These are phyloP conservation scores for Neocrepidodera transversa DNA, from an alignment of 2,888 invertebrate genomes.

Conservation along the genomic window DNA sequence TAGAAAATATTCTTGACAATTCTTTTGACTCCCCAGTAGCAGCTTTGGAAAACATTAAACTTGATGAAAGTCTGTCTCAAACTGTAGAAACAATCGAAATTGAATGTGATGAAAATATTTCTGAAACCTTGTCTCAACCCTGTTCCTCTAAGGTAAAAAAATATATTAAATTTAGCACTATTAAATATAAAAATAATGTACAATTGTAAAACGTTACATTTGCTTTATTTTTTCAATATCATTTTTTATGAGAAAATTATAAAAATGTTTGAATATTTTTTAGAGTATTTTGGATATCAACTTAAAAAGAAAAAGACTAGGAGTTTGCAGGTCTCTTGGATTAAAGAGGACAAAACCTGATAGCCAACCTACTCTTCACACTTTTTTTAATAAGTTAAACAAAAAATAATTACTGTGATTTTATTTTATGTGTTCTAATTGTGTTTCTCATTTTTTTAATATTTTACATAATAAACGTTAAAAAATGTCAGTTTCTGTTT, in stretches of 20 bases:
- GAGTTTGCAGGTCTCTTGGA: slow-evolving; percentile 38
- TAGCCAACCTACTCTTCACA: slow-evolving; percentile 41
- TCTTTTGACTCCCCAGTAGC: slow-evolving; percentile 7
- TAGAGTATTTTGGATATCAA: slow-evolving; percentile 14
- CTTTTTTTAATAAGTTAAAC: slow-evolving; percentile 37
- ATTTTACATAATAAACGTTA: no score
- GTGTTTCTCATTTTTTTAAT: no score
- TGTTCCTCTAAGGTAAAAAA: slow-evolving; percentile 9
- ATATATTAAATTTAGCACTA: no score
- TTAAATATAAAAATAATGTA: no score
- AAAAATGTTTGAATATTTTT: slow-evolving; percentile 17
- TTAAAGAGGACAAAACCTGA: slow-evolving; percentile 34
- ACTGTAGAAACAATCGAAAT: neutral
- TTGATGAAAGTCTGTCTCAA: neutral
- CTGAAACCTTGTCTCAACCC: slow-evolving; percentile 9
- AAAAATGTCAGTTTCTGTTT: no score
- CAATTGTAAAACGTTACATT: no score
- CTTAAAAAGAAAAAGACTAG: slow-evolving; percentile 36
- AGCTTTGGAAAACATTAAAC: slow-evolving; percentile 6
- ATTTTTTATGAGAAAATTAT: no score
- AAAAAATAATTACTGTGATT: slow-evolving; percentile 24
- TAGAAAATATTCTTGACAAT: slow-evolving; percentile 18
- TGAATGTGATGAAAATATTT: slow-evolving; percentile 1
- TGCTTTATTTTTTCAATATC: no score
- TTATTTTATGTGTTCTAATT: neutral